Evolutionary conservation across 2,797 vertebrate genomes (phyloP), one percentile per base, ranked within the genome.

Genomic region (Etheostoma nigrum): DNA sequence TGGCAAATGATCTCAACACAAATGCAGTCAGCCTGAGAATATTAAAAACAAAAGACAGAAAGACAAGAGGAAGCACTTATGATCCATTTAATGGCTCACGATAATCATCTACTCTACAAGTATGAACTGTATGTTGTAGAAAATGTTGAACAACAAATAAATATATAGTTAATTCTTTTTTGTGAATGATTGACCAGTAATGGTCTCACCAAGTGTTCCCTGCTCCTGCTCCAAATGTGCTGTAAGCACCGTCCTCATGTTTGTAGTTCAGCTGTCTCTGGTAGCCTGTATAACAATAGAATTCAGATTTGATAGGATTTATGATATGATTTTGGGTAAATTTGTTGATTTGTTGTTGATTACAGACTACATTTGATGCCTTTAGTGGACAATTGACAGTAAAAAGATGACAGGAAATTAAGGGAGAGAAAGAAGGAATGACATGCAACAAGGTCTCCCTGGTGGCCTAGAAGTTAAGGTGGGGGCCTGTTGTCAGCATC

Each of bases 11-110:
- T 79, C 95, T 95, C 83, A 96, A 62, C n/a, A 97, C 96, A 79
- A 98, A 96, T 2, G 96, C 94, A 6, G 96, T 97, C 85, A 97
- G 81, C 96, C 96, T 97, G 55, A 67, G 82, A 78, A 52, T 12
- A 44, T 16, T 1, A 21, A 40, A 30, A 33, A 61, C 6, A 40
- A 47, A 19, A 68, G 14, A 58, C 6, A 33, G 25, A 8, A 12
- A 30, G 27, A 30, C 1, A 19, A 33, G 2, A 52, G 1, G n/a
- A 59, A 30, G 16, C 25, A 7, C n/a, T n/a, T n/a, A n/a, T n/a
- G 16, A 58, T 30, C 52, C 33, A 13, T n/a, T 5, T 12, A n/a
- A 15, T 57, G 16, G 18, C 9, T 51, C 13, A n/a, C 1, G 0
- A 23, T 16, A 25, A 21, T 27, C 13, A 54, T 54, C 49, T 18